phyloP scores from a whole-genome alignment of 23 tunicate species.

The Clavelina lepadiformis region DNA sequence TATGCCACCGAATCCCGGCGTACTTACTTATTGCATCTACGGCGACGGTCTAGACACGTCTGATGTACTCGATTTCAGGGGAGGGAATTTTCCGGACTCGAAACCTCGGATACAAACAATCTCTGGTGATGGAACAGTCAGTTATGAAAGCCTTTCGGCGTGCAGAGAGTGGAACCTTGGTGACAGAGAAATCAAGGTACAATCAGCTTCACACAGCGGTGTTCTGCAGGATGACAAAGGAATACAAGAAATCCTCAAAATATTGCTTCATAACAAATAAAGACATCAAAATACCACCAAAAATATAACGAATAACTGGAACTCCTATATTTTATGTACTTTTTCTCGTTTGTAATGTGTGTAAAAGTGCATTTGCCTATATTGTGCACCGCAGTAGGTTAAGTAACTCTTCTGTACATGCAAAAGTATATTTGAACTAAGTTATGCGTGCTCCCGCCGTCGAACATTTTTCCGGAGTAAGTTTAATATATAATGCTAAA shows the following conservation, averaged over 20 bases:
- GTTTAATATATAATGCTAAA: too few relatives aligned
- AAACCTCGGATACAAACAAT: constrained; percentile 15
- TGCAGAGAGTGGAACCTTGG: constrained; percentile 42
- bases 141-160: constrained; percentile 26
- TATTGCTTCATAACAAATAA: too few relatives aligned
- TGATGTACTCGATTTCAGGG: constrained; percentile 19
- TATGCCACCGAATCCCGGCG: constrained; percentile 44
- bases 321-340: too few relatives aligned
- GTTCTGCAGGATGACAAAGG: constrained; percentile 10
- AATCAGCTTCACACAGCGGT: constrained; percentile 24
- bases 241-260: constrained; percentile 22
- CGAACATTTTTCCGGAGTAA: too few relatives aligned
- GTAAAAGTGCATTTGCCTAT: too few relatives aligned
- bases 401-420: too few relatives aligned
- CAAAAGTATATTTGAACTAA: too few relatives aligned
- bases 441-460: too few relatives aligned
- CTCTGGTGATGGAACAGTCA: constrained; percentile 46
- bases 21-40: constrained; percentile 47
- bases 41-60: constrained; percentile 29
- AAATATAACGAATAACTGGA: too few relatives aligned
- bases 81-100: constrained; percentile 47
- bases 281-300: too few relatives aligned
- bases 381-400: too few relatives aligned
- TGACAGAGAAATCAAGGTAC: constrained; percentile 13
- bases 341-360: too few relatives aligned